These are phyloP conservation scores for Mystacides longicornis DNA, from an alignment of 2,888 invertebrate species.

Conservation along the genomic window DNA sequence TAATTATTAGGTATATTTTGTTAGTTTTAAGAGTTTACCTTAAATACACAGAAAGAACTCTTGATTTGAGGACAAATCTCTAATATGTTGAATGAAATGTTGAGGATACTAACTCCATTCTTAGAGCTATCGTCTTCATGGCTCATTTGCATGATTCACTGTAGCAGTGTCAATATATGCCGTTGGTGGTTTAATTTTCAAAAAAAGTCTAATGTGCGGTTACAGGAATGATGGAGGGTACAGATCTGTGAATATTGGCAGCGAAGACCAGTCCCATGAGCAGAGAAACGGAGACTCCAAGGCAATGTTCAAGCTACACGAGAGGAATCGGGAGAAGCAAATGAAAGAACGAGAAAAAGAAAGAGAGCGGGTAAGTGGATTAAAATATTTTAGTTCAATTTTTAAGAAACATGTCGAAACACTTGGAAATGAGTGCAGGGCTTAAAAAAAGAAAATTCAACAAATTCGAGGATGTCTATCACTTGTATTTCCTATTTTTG, in stretches of 20 bases:
- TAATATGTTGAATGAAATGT: too few relatives aligned
- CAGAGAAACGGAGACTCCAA: slow-evolving; percentile 40
- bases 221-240: slow-evolving; percentile 45
- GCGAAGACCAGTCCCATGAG: slow-evolving; percentile 61
- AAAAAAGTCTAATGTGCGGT: slow-evolving; percentile 10
- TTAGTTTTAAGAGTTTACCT: too few relatives aligned
- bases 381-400: neutral
- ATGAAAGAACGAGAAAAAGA: slow-evolving; percentile 20
- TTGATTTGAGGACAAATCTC: too few relatives aligned
- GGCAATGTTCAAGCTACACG: slow-evolving; percentile 22
- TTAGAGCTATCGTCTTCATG: neutral
- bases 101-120: too few relatives aligned
- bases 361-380: slow-evolving; percentile 14
- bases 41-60: too few relatives aligned
- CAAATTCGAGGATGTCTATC: too few relatives aligned
- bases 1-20: too few relatives aligned
- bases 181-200: slow-evolving; percentile 4
- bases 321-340: slow-evolving; percentile 16
- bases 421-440: too few relatives aligned
- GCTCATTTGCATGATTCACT: neutral
- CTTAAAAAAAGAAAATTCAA: too few relatives aligned
- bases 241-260: slow-evolving; percentile 38
- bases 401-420: too few relatives aligned
- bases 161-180: neutral
- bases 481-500: too few relatives aligned